phyloP scores from a whole-genome alignment of 2,797 vertebrate species.

The Cynodonichthys magdalenae region DNA sequence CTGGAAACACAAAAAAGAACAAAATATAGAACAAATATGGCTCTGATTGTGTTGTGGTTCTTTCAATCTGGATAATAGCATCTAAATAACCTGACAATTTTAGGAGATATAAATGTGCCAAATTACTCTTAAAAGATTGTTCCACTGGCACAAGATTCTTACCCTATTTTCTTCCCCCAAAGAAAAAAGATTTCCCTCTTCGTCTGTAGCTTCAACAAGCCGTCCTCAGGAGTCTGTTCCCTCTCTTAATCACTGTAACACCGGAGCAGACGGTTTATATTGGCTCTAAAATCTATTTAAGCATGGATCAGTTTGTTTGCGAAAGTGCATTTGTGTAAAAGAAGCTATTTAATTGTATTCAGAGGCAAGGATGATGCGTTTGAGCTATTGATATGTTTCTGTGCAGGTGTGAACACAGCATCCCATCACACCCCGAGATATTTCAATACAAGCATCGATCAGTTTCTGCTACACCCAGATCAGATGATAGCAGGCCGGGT shows the following conservation, averaged over 20 bases:
- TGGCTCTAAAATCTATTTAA: conserved; percentile 36
- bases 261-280: conserved; percentile 16
- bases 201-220: conserved; percentile 8
- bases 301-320: conserved; percentile 41
- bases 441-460: conserved; percentile 91
- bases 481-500: conserved; percentile 83
- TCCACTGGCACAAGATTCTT: neutral
- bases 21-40: too few relatives aligned
- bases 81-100: neutral
- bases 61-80: neutral
- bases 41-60: too few relatives aligned
- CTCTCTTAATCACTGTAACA: conserved; percentile 18
- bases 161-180: neutral
- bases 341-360: conserved; percentile 88
- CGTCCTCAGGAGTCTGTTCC: conserved; percentile 9
- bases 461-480: conserved; percentile 83
- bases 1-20: too few relatives aligned
- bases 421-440: conserved; percentile 87
- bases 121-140: too few relatives aligned
- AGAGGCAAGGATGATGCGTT: conserved; percentile 85
- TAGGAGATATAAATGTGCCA: too few relatives aligned
- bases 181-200: neutral
- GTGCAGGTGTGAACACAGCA: conserved; percentile 85
- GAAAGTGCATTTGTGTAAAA: conserved; percentile 60
- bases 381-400: conserved; percentile 87